These are phyloP conservation scores for Electrona antarctica DNA, from an alignment of 2,113 vertebrate genomes.

Conservation along the genomic window DNA sequence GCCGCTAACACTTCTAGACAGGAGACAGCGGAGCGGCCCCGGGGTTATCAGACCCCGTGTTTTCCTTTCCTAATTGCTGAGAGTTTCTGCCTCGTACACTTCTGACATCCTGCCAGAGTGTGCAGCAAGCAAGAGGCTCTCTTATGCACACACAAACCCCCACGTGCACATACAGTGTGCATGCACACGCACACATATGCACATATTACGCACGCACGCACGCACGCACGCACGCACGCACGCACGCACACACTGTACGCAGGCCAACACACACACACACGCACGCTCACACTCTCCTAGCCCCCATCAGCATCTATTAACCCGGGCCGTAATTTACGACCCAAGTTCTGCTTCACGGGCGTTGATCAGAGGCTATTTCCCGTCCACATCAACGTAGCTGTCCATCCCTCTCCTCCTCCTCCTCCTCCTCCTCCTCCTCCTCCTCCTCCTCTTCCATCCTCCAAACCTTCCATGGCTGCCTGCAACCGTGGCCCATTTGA, in stretches of 20 bases:
- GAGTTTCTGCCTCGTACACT: not conserved
- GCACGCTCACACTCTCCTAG: constrained; percentile 23
- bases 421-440: not conserved
- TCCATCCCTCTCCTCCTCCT: not conserved
- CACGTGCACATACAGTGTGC: too few relatives aligned
- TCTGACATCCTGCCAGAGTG: constrained; percentile 15
- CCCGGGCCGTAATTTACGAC: constrained; percentile 14
- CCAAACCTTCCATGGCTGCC: constrained; percentile 5
- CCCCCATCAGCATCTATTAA: constrained; percentile 23
- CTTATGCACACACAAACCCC: too few relatives aligned
- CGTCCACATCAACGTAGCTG: constrained; percentile 8
- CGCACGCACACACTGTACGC: too few relatives aligned
- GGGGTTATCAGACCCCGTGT: not conserved
- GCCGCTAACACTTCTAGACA: not conserved
- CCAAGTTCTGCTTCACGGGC: not conserved
- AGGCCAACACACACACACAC: constrained; percentile 7
- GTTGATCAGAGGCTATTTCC: constrained; percentile 3
- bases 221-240: too few relatives aligned
- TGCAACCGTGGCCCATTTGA: constrained; percentile 23
- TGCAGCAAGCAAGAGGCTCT: too few relatives aligned
- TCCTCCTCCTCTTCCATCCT: not conserved
- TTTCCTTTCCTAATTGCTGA: constrained; percentile 32
- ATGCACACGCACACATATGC: too few relatives aligned
- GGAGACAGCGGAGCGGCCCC: not conserved
- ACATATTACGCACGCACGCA: too few relatives aligned